Conservation (phyloP, 2,888 invertebrate species). For the Papilio gigon region DNA sequence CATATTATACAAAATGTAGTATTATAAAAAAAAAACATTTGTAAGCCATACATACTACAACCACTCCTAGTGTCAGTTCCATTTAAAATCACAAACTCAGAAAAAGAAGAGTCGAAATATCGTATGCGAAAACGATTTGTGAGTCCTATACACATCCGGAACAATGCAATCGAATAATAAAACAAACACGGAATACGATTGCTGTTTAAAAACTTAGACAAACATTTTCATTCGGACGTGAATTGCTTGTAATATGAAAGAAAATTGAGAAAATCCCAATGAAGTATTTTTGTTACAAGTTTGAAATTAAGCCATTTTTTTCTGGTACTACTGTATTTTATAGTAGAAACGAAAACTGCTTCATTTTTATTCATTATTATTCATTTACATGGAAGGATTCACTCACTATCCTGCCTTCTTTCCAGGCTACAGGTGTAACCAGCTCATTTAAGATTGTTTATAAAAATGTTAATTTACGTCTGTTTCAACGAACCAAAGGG, state of each 20-base stretch:
- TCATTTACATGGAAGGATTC: background rate
- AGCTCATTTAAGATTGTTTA: too few species aligned
- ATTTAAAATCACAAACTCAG: constrained; percentile 3
- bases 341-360: background rate
- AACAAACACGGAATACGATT: constrained; percentile 13
- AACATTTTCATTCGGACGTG: constrained; percentile 15
- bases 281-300: constrained; percentile 3
- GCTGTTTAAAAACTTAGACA: constrained; percentile 29
- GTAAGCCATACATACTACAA: background rate
- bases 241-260: background rate
- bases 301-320: background rate
- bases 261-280: background rate
- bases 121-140: constrained; percentile 22
- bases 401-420: background rate
- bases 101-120: constrained; percentile 22
- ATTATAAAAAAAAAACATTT: background rate
- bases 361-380: too few species aligned
- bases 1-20: background rate
- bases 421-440: too few species aligned
- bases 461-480: constrained; percentile 2
- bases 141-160: constrained; percentile 18
- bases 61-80: background rate
- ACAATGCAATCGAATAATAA: constrained; percentile 25
- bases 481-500: background rate
- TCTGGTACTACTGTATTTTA: background rate